Conservation (phyloP, 2,113 vertebrate species). For the Mugil cephalus region DNA sequence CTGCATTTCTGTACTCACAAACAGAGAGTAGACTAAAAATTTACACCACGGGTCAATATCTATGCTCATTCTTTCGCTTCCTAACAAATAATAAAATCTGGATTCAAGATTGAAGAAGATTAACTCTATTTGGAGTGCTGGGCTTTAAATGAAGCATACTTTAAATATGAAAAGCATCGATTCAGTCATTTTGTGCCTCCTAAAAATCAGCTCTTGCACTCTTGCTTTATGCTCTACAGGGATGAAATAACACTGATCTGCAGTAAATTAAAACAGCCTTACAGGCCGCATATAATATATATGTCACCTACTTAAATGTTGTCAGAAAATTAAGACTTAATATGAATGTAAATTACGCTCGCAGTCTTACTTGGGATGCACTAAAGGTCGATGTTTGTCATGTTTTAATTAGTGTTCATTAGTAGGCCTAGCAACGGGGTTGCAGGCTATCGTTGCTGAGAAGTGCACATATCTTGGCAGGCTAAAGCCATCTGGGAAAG, state of each 20-base stretch:
- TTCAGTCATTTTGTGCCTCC: background rate
- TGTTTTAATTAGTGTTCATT: constrained; percentile 70
- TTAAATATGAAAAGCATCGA: constrained; percentile 5
- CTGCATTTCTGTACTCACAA: constrained; percentile 21
- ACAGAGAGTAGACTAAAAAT: constrained; percentile 3
- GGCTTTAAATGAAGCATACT: background rate
- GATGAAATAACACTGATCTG: background rate
- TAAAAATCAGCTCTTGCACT: background rate
- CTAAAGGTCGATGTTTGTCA: constrained; percentile 61
- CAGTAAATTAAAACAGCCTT: background rate
- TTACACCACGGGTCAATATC: constrained; percentile 14
- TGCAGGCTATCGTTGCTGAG: constrained; percentile 49
- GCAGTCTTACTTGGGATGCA: constrained; percentile 37
- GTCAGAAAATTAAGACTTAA: constrained; percentile 13
- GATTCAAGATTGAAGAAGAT: constrained; percentile 4
- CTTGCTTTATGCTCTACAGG: background rate
- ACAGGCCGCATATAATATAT: background rate
- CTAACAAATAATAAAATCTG: background rate
- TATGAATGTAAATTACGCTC: constrained; percentile 32
- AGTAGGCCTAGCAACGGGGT: constrained; percentile 58
- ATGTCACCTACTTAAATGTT: constrained; percentile 5
- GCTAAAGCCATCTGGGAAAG: constrained; percentile 66
- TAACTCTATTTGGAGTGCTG: background rate
- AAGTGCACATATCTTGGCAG: constrained; percentile 65
- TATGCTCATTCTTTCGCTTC: background rate